Evolutionary conservation across 2,888 invertebrate species (phyloP).

Genomic region (Synergus laeviventris): DNA sequence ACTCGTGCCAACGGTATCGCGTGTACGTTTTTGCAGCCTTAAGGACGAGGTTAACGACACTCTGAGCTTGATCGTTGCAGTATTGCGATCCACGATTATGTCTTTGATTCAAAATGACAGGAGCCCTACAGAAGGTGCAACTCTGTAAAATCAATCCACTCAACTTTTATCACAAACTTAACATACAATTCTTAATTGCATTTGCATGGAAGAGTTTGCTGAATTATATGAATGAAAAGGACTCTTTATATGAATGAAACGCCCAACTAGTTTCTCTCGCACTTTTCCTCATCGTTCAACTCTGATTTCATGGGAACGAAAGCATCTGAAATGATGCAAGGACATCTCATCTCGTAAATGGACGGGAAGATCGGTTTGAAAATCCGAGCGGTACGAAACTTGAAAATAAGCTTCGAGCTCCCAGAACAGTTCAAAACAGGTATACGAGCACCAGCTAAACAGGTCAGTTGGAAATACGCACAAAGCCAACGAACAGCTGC

Average conservation of each 20-base stretch:
- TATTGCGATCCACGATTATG: slow-evolving; percentile 39
- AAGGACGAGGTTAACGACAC: slow-evolving; percentile 69
- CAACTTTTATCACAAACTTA: neutral
- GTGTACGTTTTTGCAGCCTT: slow-evolving; percentile 74
- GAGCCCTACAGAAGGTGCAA: slow-evolving; percentile 19
- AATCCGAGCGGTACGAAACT: slow-evolving; percentile 45
- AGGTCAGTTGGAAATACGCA: slow-evolving; percentile 8
- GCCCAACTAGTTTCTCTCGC: neutral
- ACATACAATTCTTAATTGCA: no score
- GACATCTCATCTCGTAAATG: slow-evolving; percentile 54
- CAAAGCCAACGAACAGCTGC: slow-evolving; percentile 33
- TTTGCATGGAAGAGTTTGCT: no score
- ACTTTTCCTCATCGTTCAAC: slow-evolving; percentile 3
- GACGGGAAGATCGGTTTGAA: slow-evolving; percentile 47
- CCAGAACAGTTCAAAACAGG: slow-evolving; percentile 15
- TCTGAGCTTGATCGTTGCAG: slow-evolving; percentile 46
- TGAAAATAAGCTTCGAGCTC: slow-evolving; percentile 54
- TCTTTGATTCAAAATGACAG: slow-evolving; percentile 34
- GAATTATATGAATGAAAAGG: no score
- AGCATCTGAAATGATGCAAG: slow-evolving; percentile 28
- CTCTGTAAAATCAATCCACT: neutral
- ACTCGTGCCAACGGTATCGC: slow-evolving; percentile 72
- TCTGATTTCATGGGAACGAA: slow-evolving; percentile 23
- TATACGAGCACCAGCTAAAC: slow-evolving; percentile 19
- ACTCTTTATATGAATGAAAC: neutral